Evolutionary conservation across 1,140 invertebrate genomes (phyloP), one percentile per base, ranked within the genome.

Genomic region (Leguminivora glycinivorella): DNA sequence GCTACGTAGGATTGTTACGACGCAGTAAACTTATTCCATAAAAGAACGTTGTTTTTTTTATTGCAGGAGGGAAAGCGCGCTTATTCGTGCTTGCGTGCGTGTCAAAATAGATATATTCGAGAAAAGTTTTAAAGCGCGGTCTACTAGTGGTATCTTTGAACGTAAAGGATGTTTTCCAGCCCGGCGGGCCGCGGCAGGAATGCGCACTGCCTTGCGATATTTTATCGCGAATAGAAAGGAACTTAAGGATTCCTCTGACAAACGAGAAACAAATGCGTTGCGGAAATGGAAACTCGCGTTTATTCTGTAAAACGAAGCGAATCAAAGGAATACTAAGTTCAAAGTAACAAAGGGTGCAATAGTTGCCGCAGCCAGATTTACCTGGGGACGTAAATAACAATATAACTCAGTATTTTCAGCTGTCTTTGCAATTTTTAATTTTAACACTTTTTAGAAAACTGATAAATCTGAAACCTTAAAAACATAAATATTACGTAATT

Each of bases 271-370:
- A 87, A 88, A 87, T 88, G 83, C 83, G 78, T 79, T 79, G 78
- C 80, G 85, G 86, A 89, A 88, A 88, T 85, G 80, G 81, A 84
- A 87, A 88, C 81, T 75, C 80, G 79, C 81, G 83, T 88, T 87
- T 84, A 84, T 83, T 84, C 80, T 76, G 83, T 76, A 72, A 72
- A 79, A 75, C 70, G 73, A 79, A 82, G 75, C 78, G 79, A 83
- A 88, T 89, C 87, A 88, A 90, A 89, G 85, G 80, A 77, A 86
- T 82, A 81, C 75, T 78, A 67, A 68, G 75, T 83, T 77, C 75
- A 74, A 79, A 73, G 78, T 77, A 82, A 86, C 79, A 80, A 83
- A 85, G 78, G 80, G 72, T 67, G 74, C 73, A 85, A 81, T 83
- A 81, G 79, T 78, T 81, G 76, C 76, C 69, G 70, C 10, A 67